phyloP scores from a whole-genome alignment of 2,888 invertebrate species.

The Euplexia lucipara region DNA sequence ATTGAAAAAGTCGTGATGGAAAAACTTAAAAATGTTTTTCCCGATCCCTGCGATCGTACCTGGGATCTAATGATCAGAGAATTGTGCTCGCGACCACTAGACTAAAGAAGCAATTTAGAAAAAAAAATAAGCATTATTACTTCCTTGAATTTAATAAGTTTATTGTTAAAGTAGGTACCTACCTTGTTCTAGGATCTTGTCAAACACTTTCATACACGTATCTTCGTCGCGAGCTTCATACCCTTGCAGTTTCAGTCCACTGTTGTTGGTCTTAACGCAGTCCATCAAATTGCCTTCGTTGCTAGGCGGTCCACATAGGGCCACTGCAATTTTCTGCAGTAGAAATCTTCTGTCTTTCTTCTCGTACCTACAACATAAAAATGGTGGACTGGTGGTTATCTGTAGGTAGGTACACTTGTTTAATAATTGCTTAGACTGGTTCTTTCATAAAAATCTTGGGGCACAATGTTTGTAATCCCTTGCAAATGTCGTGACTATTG shows the following conservation, averaged over 20 bases:
- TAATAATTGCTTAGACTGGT: too few species aligned
- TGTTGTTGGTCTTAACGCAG: slow-evolving; percentile 12
- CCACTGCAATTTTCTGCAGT: slow-evolving; percentile 69
- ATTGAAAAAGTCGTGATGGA: too few species aligned
- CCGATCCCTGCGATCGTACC: too few species aligned
- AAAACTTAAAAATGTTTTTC: too few species aligned
- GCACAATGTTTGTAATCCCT: too few species aligned
- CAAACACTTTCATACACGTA: slow-evolving; percentile 63
- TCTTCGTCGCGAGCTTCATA: slow-evolving; percentile 67
- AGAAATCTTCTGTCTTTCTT: slow-evolving; percentile 65
- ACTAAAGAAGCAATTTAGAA: too few species aligned
- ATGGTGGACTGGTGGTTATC: neutral
- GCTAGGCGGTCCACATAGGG: slow-evolving; percentile 67
- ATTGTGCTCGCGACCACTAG: too few species aligned
- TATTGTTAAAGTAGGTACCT: neutral
- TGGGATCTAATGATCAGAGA: too few species aligned
- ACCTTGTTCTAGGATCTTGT: slow-evolving; percentile 69
- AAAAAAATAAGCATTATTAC: too few species aligned
- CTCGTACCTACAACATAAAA: slow-evolving; percentile 57
- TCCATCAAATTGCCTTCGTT: slow-evolving; percentile 60
- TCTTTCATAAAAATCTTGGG: too few species aligned
- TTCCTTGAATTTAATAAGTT: neutral
- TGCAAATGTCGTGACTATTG: too few species aligned
- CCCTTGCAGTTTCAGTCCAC: slow-evolving; percentile 61
- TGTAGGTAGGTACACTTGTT: neutral